These are phyloP conservation scores for Hydrophis major DNA, from an alignment of 2,797 vertebrate species.

Conservation along the genomic window DNA sequence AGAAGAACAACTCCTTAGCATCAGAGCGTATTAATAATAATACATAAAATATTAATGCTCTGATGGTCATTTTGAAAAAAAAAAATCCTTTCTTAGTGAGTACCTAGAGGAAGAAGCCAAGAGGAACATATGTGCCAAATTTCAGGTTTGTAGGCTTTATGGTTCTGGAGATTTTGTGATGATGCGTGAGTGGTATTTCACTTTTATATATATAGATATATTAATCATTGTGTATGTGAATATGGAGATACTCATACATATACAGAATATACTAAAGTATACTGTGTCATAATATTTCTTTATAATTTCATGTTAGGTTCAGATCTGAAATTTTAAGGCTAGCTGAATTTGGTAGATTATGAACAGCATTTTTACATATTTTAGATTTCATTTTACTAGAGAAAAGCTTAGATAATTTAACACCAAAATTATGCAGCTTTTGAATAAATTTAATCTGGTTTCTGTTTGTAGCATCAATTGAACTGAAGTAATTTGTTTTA, in stretches of 20 bases:
- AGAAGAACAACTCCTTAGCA: no score
- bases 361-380: background rate
- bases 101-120: no score
- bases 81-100: no score
- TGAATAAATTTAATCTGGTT: background rate
- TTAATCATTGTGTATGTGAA: background rate
- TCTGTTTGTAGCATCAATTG: background rate
- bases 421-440: background rate
- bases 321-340: background rate
- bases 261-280: background rate
- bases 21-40: no score
- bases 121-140: no score
- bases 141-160: no score
- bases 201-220: background rate
- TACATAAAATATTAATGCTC: no score
- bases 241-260: background rate
- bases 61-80: no score
- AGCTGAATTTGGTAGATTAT: background rate
- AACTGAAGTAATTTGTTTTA: background rate
- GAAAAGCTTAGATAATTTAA: background rate
- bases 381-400: background rate
- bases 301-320: background rate
- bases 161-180: no score
- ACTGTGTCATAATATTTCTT: background rate
- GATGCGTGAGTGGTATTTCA: no score